Evolutionary conservation across 2,797 vertebrate genomes (phyloP).

Genomic region (Basileuterus tristriatus): DNA sequence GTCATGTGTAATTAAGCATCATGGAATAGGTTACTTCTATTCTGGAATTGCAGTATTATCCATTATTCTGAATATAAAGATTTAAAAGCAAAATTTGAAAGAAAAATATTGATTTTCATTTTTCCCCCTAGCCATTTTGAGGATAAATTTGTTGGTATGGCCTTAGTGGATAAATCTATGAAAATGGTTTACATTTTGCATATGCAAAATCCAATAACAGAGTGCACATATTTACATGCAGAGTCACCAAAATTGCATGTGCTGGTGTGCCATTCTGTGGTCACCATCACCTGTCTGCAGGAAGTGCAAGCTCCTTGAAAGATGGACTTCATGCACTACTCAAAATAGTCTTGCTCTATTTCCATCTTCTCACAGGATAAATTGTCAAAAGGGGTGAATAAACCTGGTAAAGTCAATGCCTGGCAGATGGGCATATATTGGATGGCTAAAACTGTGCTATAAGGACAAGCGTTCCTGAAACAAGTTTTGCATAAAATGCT

Average conservation of each 20-base stretch:
- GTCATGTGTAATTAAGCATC: background rate
- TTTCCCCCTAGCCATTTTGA: background rate
- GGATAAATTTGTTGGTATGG: background rate
- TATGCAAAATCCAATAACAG: background rate
- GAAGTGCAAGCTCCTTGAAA: background rate
- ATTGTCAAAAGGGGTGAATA: background rate
- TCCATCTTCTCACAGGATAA: background rate
- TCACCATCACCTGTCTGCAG: background rate
- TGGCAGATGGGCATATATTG: background rate
- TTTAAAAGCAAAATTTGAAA: background rate
- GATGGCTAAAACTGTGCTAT: background rate
- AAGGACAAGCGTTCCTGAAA: background rate
- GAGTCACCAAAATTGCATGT: background rate
- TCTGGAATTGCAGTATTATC: background rate
- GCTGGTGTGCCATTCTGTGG: background rate
- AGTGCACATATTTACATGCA: fast-evolving
- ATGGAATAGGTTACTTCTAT: background rate
- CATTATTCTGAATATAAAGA: background rate
- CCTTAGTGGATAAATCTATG: background rate
- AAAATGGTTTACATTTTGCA: background rate
- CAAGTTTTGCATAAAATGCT: background rate
- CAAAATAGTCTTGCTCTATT: background rate
- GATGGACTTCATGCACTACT: background rate
- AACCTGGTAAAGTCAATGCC: background rate
- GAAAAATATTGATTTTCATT: background rate